These are phyloP conservation scores for Melinopterus prodromus DNA, from an alignment of 2,888 invertebrate species.

Conservation along the genomic window DNA sequence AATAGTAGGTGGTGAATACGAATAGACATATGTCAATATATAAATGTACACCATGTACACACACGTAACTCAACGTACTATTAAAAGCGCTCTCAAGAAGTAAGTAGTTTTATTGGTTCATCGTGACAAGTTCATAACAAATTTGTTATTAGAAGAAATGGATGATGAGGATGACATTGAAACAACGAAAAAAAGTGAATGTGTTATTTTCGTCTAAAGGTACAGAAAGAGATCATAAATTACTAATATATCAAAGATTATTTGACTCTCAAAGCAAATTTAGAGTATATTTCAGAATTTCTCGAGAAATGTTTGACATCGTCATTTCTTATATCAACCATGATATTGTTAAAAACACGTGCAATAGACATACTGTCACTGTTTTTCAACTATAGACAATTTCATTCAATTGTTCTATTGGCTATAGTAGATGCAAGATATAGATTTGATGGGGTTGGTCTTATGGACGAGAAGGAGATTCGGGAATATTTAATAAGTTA, in stretches of 20 bases:
- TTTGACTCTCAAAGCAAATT: not conserved
- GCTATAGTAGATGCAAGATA: constrained; percentile 43
- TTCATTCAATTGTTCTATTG: constrained; percentile 41
- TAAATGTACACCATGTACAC: no score
- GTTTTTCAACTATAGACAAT: constrained; percentile 43
- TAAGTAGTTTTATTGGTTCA: no score
- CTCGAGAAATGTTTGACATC: not conserved
- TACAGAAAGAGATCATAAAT: constrained; percentile 8
- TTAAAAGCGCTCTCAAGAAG: no score
- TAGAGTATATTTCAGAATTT: not conserved
- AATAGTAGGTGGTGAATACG: no score
- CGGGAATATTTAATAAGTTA: constrained; percentile 41
- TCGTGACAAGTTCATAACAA: no score
- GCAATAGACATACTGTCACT: no score
- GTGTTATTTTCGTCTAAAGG: constrained; percentile 5
- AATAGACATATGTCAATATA: no score
- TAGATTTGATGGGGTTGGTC: constrained; percentile 43
- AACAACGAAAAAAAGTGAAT: constrained; percentile 14
- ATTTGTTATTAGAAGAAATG: constrained; percentile 13
- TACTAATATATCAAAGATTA: not conserved
- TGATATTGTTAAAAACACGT: no score
- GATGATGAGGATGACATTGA: not conserved
- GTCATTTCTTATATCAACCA: not conserved
- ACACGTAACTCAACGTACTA: no score
- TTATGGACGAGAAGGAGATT: constrained; percentile 41